These are phyloP conservation scores for Serilophus lunatus DNA, from an alignment of 2,113 vertebrate species.

Conservation along the genomic window DNA sequence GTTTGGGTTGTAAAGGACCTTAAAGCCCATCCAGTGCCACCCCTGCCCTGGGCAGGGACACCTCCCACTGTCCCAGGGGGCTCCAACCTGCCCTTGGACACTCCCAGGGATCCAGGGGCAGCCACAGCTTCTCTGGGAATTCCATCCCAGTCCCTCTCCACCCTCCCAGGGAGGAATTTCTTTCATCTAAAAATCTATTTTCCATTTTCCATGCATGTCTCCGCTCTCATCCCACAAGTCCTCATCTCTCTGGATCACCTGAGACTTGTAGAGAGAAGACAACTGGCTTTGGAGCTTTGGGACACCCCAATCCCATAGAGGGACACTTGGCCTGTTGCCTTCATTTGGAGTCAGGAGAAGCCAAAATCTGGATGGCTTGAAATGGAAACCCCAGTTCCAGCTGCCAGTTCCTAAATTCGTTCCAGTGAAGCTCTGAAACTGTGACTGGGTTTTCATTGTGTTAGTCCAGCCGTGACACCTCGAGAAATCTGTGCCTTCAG, in stretches of 20 bases:
- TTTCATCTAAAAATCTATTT: not conserved
- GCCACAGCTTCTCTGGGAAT: not conserved
- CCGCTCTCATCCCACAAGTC: not conserved
- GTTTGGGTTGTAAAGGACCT: not conserved
- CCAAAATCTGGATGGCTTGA: not conserved
- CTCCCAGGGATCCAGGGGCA: not conserved
- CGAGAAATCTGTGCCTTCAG: not conserved
- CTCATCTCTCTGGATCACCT: not conserved
- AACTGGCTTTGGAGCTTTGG: not conserved
- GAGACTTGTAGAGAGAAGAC: not conserved
- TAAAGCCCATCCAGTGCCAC: too few relatives aligned
- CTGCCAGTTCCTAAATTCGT: not conserved
- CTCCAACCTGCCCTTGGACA: not conserved
- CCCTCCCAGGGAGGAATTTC: not conserved
- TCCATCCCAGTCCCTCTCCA: not conserved
- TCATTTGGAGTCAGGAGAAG: not conserved
- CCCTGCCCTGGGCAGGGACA: too few relatives aligned
- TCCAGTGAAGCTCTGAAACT: not conserved
- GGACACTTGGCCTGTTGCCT: not conserved
- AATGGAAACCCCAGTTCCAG: not conserved
- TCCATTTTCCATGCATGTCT: not conserved
- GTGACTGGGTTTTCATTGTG: accelerated
- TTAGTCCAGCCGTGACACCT: not conserved
- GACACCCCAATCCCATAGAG: not conserved
- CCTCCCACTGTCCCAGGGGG: not conserved